Conservation (phyloP, 2,113 vertebrate species). For the Gadus macrocephalus region DNA sequence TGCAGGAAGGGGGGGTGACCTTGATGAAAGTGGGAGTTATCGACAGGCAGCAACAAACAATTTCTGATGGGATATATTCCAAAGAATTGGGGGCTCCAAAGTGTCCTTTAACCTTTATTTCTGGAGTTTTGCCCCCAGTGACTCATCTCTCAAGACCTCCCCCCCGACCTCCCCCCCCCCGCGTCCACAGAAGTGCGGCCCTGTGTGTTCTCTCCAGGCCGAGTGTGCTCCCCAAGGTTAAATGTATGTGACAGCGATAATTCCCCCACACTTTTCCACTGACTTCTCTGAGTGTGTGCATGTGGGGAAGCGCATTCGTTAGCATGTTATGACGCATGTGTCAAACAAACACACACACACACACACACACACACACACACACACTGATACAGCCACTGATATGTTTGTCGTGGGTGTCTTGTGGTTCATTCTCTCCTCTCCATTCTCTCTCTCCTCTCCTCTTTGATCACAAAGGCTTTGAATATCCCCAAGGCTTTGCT, state of each 20-base stretch:
- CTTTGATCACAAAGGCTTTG: no score
- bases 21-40: no score
- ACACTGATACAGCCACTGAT: no score
- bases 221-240: constrained; percentile 35
- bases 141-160: constrained; percentile 9
- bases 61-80: no score
- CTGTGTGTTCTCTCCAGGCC: constrained; percentile 22
- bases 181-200: constrained; percentile 35
- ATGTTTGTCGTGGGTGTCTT: no score
- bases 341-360: neutral
- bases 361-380: constrained; percentile 1
- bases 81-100: no score
- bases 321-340: neutral
- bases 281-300: neutral
- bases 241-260: constrained; percentile 38
- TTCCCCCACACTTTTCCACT: constrained; percentile 11
- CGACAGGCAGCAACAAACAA: no score
- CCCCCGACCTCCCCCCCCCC: constrained; percentile 6
- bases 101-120: constrained; percentile 2
- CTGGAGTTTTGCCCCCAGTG: constrained; percentile 28
- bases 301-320: constrained; percentile 1
- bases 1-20: neutral
- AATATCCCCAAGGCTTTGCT: no score
- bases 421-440: no score
- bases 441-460: no score